Percentiles rank a stretch among this genome's conserved stretches.
Conservation (phyloP, 2,797 vertebrate genomes). For the Cuniculus paca region DNA sequence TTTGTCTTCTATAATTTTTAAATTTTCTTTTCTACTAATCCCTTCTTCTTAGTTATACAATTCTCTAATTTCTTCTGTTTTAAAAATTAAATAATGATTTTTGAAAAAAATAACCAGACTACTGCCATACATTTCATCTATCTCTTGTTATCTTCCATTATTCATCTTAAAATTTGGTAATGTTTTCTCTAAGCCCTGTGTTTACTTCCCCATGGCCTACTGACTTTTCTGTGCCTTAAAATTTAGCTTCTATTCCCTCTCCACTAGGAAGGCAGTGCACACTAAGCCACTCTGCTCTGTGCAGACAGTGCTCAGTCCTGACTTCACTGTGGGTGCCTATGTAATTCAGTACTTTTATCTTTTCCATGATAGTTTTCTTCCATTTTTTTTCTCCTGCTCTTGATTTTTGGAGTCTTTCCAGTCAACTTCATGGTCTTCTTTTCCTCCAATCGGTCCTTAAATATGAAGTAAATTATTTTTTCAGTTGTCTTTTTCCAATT, state of each 20-base stretch:
- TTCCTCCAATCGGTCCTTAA: neutral
- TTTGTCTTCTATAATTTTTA: neutral
- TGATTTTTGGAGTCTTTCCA: constrained; percentile 11
- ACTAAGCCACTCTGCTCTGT: neutral
- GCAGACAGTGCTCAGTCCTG: neutral
- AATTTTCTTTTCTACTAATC: neutral
- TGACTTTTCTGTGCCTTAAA: neutral
- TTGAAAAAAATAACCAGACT: neutral
- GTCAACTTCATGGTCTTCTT: neutral
- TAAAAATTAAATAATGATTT: neutral
- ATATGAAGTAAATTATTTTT: neutral
- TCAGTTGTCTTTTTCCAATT: neutral
- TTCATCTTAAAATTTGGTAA: neutral
- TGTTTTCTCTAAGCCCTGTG: neutral
- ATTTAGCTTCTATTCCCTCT: neutral
- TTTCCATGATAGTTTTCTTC: neutral
- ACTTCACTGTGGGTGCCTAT: neutral
- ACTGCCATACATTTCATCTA: neutral
- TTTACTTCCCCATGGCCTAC: neutral
- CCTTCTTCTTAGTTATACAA: neutral
- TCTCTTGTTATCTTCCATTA: neutral
- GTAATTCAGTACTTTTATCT: neutral
- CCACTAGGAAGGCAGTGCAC: neutral
- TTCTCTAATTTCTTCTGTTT: neutral
- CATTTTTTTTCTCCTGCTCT: neutral